Base-by-base conservation (phyloP, 37 sponge, comb jelly and placozoan species). In the Spongilla lacustris region DNA sequence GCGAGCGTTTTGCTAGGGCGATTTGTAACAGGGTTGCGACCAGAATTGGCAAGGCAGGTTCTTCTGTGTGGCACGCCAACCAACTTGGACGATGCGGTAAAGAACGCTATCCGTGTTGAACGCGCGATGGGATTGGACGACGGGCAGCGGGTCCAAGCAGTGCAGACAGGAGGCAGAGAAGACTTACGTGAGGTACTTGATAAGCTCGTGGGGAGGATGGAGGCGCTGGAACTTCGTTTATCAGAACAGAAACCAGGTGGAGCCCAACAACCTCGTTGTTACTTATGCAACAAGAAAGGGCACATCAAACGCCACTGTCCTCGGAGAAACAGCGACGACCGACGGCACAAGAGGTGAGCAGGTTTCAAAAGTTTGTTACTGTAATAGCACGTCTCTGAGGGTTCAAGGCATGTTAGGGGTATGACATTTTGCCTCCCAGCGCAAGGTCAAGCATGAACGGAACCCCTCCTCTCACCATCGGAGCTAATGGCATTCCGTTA, bases 11-110 rank as follows among this genome's bases (percentile, higher is more conserved):
- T 84, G 27, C 32, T 84, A 25, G 76, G 75, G 84, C 84, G 66
- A 13, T 84, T 84, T 49, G 31, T 75, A 35, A 84, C 84, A 75
- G 84, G 84, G 24, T 68, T 84, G 66, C 76, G 30, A 38, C 80
- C 66, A 49, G 50, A 31, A 31, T 23, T 84, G 23, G 38, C 76
- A 32, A 75, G 50, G 19, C 76, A 75, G 58, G 25, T 84, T 58
- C 66, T 84, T 13, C 66, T 84, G 24, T 34, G 48, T 29, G 84
- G 69, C 50, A 69, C 36, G 37, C 84, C 84, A 30, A 37, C 35
- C 31, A 84, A 66, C 29, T 36, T 49, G 75, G 75, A 37, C 50
- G 33, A 74, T 34, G 84, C 84, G 38, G 67, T 84, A 25, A 75
- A 84, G 69, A 38, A 66, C 14, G 84, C 84, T 27, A 58, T 27